Percentiles rank a stretch among this genome's conserved stretches.
Evolutionary conservation across 2,113 vertebrate genomes (phyloP).

Genomic region (Aptenodytes forsteri): DNA sequence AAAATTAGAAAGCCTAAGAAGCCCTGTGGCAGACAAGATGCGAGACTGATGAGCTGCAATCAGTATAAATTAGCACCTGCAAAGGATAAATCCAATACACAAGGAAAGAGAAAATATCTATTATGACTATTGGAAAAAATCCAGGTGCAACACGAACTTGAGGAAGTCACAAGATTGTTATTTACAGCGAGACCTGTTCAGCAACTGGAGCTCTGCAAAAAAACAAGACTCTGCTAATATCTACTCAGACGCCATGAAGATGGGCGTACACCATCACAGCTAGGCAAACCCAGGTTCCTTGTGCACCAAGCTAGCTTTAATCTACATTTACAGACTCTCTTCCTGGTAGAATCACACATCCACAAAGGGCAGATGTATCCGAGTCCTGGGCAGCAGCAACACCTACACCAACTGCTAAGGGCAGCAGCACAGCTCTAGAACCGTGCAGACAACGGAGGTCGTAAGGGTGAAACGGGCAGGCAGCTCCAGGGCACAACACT

Average conservation of each 20-base stretch:
- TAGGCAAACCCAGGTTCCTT: neutral
- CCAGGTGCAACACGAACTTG: neutral
- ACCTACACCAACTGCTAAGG: neutral
- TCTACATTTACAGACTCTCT: neutral
- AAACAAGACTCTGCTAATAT: neutral
- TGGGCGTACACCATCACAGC: too few relatives aligned
- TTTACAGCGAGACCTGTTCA: neutral
- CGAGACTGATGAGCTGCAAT: slow-evolving; percentile 34
- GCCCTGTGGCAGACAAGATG: neutral
- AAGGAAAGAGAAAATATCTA: neutral
- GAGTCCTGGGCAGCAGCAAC: neutral
- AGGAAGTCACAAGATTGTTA: neutral
- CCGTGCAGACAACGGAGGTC: accelerated
- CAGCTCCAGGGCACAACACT: neutral
- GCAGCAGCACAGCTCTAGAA: neutral
- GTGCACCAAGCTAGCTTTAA: neutral
- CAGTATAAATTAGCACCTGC: slow-evolving; percentile 37
- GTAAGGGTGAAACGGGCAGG: neutral
- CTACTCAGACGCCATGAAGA: neutral
- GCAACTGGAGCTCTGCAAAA: neutral
- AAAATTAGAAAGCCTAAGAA: neutral
- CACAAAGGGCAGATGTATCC: neutral
- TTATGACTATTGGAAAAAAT: neutral
- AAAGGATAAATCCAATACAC: neutral
- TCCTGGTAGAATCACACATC: neutral